Conservation (phyloP, 1,140 invertebrate genomes). For the Drosophila malerkotliana region DNA sequence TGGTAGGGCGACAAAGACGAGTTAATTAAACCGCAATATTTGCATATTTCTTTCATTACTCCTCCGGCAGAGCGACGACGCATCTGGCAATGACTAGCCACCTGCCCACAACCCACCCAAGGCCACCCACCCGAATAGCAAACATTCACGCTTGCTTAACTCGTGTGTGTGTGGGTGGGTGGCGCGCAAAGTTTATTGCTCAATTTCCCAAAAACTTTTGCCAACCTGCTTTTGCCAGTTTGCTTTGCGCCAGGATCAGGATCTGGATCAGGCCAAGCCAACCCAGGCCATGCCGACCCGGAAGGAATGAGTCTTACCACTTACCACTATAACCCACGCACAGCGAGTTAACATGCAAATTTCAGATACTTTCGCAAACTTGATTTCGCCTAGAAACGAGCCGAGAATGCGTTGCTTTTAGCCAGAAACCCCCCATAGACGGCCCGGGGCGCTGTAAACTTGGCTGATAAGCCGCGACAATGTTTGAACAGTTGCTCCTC, state of each 20-base stretch:
- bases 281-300: neutral
- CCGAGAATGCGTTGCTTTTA: conserved; percentile 18
- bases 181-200: conserved; percentile 72
- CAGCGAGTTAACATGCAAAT: conserved; percentile 76
- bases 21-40: conserved; percentile 81
- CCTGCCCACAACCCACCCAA: neutral
- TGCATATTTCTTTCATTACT: conserved; percentile 71
- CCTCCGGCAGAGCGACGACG: conserved; percentile 21
- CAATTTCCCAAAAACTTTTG: conserved; percentile 75
- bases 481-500: conserved; percentile 62
- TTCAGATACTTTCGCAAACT: conserved; percentile 74
- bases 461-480: conserved; percentile 65
- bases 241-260: conserved; percentile 2
- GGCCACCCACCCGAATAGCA: conserved; percentile 22
- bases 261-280: conserved; percentile 9
- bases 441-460: conserved; percentile 50
- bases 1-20: conserved; percentile 33
- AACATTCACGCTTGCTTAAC: conserved; percentile 52
- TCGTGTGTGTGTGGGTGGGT: conserved; percentile 17
- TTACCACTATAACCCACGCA: conserved; percentile 61
- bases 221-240: conserved; percentile 45
- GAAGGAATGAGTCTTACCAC: neutral
- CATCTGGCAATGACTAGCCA: conserved; percentile 38
- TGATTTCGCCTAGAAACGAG: conserved; percentile 35
- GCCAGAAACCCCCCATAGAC: conserved; percentile 21